Conservation (phyloP, 2,797 vertebrate genomes). For the Kryptopterus vitreolus region DNA sequence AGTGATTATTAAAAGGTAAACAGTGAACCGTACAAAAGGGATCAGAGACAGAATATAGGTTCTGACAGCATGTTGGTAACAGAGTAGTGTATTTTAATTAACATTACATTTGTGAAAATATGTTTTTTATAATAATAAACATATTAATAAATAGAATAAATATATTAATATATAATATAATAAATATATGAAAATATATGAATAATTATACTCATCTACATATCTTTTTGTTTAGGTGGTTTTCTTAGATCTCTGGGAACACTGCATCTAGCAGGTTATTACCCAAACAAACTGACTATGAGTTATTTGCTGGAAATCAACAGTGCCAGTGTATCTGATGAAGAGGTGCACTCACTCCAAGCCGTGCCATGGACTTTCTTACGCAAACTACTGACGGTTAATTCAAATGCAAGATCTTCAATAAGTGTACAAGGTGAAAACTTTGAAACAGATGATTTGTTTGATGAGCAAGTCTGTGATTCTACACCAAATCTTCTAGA, state of each 20-base stretch:
- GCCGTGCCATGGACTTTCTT: conserved; percentile 17
- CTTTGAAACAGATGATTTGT: neutral
- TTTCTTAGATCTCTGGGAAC: neutral
- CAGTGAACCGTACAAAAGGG: too few relatives aligned
- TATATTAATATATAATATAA: too few relatives aligned
- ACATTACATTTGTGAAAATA: too few relatives aligned
- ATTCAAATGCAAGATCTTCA: conserved; percentile 14
- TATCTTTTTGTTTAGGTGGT: neutral
- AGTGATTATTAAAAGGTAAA: too few relatives aligned
- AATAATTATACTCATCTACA: too few relatives aligned
- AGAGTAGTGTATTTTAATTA: too few relatives aligned
- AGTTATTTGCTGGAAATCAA: conserved; percentile 19
- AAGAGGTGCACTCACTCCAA: conserved; percentile 5
- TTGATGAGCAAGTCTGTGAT: neutral
- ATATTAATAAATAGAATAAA: too few relatives aligned
- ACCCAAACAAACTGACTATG: conserved; percentile 24
- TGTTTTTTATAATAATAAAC: too few relatives aligned
- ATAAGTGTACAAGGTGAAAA: neutral
- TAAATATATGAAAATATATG: too few relatives aligned
- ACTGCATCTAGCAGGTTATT: conserved; percentile 23
- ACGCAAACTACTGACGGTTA: conserved; percentile 17
- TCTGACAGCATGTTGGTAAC: too few relatives aligned
- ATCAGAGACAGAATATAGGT: too few relatives aligned
- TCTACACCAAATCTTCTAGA: conserved; percentile 1
- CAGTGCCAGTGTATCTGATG: neutral